A percentile compares a stretch with the other conserved stretches of the same genome.
Evolutionary conservation across 2,797 vertebrate species (phyloP).

Genomic region (Pseudochirops corinnae): DNA sequence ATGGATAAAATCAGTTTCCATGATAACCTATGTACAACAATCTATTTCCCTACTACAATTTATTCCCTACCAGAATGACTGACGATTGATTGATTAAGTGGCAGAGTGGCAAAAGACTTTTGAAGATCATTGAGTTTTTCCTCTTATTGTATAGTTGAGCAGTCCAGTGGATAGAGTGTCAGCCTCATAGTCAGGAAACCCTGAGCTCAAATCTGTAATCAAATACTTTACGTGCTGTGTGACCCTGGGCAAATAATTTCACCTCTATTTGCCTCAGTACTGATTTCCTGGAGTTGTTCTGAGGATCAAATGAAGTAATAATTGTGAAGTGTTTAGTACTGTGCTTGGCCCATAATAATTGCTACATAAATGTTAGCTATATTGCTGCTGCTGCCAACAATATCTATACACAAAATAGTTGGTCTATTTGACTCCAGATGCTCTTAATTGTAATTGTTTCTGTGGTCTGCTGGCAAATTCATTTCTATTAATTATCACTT

Average conservation of each 20-base stretch:
- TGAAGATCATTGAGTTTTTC: background rate
- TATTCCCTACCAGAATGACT: background rate
- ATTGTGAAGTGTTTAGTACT: background rate
- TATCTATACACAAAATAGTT: background rate
- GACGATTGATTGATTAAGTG: background rate
- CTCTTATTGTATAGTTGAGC: background rate
- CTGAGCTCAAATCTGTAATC: background rate
- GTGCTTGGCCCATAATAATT: background rate
- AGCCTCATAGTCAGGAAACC: background rate
- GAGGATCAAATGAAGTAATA: background rate
- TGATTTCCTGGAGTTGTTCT: background rate
- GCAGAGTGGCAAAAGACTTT: background rate
- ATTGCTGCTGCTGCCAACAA: background rate
- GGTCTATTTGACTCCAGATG: background rate
- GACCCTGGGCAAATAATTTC: background rate
- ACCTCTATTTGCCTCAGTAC: background rate
- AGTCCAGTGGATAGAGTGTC: background rate
- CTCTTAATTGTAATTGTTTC: background rate
- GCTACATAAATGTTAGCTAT: background rate
- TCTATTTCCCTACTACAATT: background rate
- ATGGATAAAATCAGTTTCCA: background rate
- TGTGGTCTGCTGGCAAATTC: background rate
- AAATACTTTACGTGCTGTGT: background rate
- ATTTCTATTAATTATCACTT: too few relatives aligned
- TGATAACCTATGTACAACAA: background rate